Percentiles rank a stretch among this genome's conserved stretches.
Conservation (phyloP, 1,140 invertebrate genomes). For the Drosophila elegans region DNA sequence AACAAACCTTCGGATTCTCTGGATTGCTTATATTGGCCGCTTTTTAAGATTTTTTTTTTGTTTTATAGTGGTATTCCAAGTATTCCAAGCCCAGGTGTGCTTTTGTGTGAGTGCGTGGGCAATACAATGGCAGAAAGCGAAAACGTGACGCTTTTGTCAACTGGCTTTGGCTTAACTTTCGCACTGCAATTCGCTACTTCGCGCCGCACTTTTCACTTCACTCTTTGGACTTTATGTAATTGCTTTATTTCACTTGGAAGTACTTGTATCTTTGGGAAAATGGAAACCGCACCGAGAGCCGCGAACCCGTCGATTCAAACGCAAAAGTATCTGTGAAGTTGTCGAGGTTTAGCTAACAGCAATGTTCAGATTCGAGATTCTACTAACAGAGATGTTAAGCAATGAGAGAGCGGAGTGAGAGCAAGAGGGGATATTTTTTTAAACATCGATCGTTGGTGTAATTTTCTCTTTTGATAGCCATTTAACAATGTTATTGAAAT, state of each 20-base stretch:
- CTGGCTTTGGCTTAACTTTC: conserved; percentile 41
- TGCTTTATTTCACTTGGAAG: conserved; percentile 43
- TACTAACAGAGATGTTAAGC: background rate
- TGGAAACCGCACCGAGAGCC: conserved; percentile 13
- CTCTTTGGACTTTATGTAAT: conserved; percentile 47
- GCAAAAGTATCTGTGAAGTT: conserved; percentile 67
- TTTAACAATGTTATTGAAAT: too few species aligned
- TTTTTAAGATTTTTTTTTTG: conserved; percentile 7
- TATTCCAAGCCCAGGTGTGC: conserved; percentile 39
- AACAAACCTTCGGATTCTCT: conserved; percentile 10
- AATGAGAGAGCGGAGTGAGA: conserved; percentile 3
- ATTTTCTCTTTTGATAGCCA: too few species aligned
- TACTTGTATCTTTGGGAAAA: conserved; percentile 22
- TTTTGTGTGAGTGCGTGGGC: conserved; percentile 33
- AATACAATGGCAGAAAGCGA: conserved; percentile 66
- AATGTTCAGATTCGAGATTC: conserved; percentile 4
- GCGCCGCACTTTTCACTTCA: conserved; percentile 16
- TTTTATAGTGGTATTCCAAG: conserved; percentile 10
- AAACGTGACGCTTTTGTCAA: conserved; percentile 78
- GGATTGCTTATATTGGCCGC: background rate
- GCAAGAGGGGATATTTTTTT: background rate
- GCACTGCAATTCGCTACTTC: conserved; percentile 28
- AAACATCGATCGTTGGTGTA: background rate
- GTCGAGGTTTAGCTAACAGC: background rate
- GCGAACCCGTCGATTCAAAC: conserved; percentile 65